Percentiles rank a stretch among this genome's conserved stretches.
These are phyloP conservation scores for Platyura marginata DNA, from an alignment of 1,140 invertebrate genomes.

Conservation along the genomic window DNA sequence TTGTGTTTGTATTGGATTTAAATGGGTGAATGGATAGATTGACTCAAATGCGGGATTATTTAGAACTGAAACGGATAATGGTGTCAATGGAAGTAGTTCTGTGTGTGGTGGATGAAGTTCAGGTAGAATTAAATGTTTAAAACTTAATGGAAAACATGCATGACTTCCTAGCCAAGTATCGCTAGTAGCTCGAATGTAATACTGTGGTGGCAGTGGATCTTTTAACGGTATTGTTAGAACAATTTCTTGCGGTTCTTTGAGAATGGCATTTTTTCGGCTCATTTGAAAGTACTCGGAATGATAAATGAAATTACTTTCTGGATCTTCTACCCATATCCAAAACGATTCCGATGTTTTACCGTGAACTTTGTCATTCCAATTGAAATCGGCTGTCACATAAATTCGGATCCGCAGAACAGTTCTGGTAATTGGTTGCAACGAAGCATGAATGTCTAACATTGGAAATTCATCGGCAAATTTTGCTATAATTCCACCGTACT, in stretches of 20 bases:
- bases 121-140: conserved; percentile 81
- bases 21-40: conserved; percentile 85
- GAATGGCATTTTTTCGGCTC: conserved; percentile 64
- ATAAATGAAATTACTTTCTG: conserved; percentile 83
- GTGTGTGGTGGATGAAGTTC: conserved; percentile 87
- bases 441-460: conserved; percentile 58
- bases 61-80: conserved; percentile 69
- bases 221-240: conserved; percentile 91
- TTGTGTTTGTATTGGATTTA: conserved; percentile 99
- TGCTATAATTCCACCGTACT: conserved; percentile 58
- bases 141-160: conserved; percentile 52
- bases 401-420: conserved; percentile 79
- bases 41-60: conserved; percentile 57
- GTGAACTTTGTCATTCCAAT: conserved; percentile 79
- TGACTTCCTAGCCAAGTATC: conserved; percentile 84
- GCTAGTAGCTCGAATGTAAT: conserved; percentile 71
- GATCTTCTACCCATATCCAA: conserved; percentile 97
- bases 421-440: conserved; percentile 85
- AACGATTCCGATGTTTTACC: conserved; percentile 78
- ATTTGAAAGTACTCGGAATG: conserved; percentile 88
- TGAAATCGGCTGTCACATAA: conserved; percentile 66
- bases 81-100: conserved; percentile 79
- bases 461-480: conserved; percentile 77
- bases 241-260: conserved; percentile 55
- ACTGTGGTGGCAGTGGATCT: conserved; percentile 82